Conservation (phyloP, 2,888 invertebrate species). For the Theristus sp. region DNA sequence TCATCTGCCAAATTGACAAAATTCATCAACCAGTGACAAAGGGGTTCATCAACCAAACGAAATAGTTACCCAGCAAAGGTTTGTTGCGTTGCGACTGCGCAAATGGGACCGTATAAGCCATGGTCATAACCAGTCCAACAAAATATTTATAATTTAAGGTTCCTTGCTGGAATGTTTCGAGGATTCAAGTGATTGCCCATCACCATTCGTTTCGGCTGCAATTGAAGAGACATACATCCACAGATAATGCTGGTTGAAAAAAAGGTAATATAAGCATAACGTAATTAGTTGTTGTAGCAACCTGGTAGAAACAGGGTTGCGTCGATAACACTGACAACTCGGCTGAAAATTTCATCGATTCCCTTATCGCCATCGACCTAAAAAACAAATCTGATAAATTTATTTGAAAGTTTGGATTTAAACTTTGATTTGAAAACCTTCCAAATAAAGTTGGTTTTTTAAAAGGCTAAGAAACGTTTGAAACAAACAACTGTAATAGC, state of each 20-base stretch:
- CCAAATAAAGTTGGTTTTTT: neutral
- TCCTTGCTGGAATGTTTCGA: neutral
- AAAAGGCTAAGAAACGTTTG: neutral
- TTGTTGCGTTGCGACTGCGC: too few relatives aligned
- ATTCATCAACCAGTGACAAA: too few relatives aligned
- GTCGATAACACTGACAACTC: slow-evolving; percentile 20
- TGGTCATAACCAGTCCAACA: too few relatives aligned
- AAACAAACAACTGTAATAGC: too few relatives aligned
- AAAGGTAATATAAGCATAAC: too few relatives aligned
- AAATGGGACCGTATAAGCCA: too few relatives aligned
- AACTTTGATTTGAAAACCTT: neutral
- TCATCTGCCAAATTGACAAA: too few relatives aligned
- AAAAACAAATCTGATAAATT: neutral
- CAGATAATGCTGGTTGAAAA: too few relatives aligned
- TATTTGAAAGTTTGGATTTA: neutral
- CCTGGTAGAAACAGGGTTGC: slow-evolving; percentile 15
- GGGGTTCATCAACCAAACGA: too few relatives aligned
- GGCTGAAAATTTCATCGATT: slow-evolving; percentile 20
- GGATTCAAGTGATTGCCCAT: neutral
- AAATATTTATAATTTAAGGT: too few relatives aligned
- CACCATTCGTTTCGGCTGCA: neutral
- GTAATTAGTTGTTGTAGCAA: too few relatives aligned
- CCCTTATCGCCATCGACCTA: slow-evolving; percentile 25
- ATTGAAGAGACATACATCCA: neutral
- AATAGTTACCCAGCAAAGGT: too few relatives aligned